Conservation (phyloP, 2,113 vertebrate species). For the Zosterops hypoxanthus region DNA sequence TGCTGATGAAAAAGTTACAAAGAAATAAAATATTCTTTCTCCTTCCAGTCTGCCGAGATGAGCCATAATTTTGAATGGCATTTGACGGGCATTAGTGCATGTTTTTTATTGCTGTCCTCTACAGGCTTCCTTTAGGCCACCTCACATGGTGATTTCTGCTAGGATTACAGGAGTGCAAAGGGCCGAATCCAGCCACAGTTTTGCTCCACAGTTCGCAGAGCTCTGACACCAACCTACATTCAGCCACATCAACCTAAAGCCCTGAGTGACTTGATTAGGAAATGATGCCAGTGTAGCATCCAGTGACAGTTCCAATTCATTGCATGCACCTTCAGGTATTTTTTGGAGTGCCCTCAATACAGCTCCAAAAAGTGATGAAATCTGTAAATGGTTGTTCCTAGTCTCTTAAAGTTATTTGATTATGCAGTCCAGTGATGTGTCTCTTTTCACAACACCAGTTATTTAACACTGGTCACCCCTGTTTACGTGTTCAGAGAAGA, state of each 20-base stretch:
- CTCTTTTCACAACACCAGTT: not conserved
- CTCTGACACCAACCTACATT: not conserved
- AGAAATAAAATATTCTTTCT: not conserved
- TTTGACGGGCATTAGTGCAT: not conserved
- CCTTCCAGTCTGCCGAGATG: not conserved
- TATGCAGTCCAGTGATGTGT: not conserved
- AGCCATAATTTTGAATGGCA: not conserved
- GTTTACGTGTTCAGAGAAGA: not conserved
- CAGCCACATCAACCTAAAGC: not conserved
- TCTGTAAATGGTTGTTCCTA: not conserved
- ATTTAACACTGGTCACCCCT: not conserved
- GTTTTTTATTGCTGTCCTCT: not conserved
- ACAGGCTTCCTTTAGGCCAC: not conserved
- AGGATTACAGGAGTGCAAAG: not conserved
- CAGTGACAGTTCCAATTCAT: not conserved
- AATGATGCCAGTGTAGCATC: not conserved
- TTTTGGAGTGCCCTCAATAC: not conserved
- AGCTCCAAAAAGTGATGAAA: not conserved
- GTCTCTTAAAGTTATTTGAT: not conserved
- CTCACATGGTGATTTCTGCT: fast-evolving
- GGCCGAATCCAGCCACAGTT: not conserved
- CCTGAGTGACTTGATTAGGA: not conserved
- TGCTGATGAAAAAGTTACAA: not conserved
- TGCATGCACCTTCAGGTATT: not conserved
- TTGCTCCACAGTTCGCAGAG: not conserved